Percentiles rank a stretch among this genome's conserved stretches.
Conservation (phyloP, 2,113 vertebrate genomes). For the Dunckerocampus dactyliophorus region DNA sequence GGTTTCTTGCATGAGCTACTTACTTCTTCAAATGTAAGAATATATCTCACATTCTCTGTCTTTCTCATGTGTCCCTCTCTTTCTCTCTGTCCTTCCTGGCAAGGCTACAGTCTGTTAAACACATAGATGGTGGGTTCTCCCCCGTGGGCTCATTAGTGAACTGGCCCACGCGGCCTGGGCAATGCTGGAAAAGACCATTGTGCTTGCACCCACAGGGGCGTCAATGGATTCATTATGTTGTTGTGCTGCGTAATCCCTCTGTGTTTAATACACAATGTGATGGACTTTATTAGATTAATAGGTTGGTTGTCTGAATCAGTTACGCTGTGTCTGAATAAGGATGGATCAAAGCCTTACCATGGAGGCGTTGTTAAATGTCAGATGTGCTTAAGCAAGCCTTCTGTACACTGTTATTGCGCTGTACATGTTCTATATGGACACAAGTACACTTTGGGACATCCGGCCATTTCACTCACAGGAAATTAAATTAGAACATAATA, state of each 20-base stretch:
- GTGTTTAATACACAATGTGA: slow-evolving; percentile 44
- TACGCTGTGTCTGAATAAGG: slow-evolving; percentile 25
- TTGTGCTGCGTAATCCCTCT: slow-evolving; percentile 32
- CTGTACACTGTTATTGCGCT: not conserved
- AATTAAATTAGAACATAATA: no score
- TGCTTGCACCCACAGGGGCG: slow-evolving; percentile 57
- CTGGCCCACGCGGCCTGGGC: slow-evolving; percentile 50
- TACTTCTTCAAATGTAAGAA: slow-evolving; percentile 48
- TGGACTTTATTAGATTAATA: slow-evolving; percentile 55
- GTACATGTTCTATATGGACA: not conserved
- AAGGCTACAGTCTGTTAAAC: slow-evolving; percentile 62
- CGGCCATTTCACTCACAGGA: no score
- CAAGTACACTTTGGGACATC: no score
- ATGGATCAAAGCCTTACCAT: slow-evolving; percentile 11
- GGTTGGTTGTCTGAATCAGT: slow-evolving; percentile 41
- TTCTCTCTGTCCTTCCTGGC: slow-evolving; percentile 44
- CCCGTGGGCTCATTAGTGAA: slow-evolving; percentile 74
- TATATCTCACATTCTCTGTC: slow-evolving; percentile 25
- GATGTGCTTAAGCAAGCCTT: slow-evolving; percentile 9
- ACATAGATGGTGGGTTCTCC: slow-evolving; percentile 62
- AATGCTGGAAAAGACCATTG: slow-evolving; percentile 63
- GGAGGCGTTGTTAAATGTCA: slow-evolving; percentile 21
- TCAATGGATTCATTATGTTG: slow-evolving; percentile 52
- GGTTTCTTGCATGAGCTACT: slow-evolving; percentile 47
- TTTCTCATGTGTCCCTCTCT: slow-evolving; percentile 10